Percentiles rank a stretch among this genome's conserved stretches.
Conservation (phyloP, 2,113 vertebrate species). For the Otus sunia region DNA sequence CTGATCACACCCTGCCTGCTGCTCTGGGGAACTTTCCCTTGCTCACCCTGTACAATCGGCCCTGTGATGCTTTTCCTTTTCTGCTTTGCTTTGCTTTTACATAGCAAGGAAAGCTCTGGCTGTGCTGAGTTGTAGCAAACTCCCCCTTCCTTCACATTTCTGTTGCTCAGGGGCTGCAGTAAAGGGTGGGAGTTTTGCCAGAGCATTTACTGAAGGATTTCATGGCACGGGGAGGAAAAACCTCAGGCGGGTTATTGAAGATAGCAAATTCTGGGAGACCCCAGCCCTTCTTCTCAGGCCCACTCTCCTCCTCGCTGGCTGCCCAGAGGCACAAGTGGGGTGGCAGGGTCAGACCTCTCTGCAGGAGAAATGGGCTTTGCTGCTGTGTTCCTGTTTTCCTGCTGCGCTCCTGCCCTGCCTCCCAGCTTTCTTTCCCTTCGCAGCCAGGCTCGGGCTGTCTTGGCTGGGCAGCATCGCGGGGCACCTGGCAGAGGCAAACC, state of each 20-base stretch:
- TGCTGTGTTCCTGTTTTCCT: no score
- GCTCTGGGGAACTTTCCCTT: rapidly evolving
- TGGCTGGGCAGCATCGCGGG: neutral
- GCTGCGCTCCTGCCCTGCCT: rapidly evolving
- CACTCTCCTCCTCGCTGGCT: neutral
- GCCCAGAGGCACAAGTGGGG: rapidly evolving
- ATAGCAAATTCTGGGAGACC: neutral
- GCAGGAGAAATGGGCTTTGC: neutral
- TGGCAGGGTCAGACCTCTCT: rapidly evolving
- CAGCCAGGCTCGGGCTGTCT: neutral
- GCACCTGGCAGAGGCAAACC: neutral
- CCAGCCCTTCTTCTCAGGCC: neutral
- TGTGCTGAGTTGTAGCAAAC: rapidly evolving
- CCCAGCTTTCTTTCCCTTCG: rapidly evolving
- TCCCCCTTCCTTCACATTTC: rapidly evolving
- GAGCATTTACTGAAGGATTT: neutral
- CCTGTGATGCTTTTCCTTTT: rapidly evolving
- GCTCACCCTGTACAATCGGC: rapidly evolving
- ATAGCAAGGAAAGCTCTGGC: rapidly evolving
- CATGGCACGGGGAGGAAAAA: neutral
- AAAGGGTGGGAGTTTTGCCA: neutral
- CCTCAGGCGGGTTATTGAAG: rapidly evolving
- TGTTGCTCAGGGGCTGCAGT: neutral
- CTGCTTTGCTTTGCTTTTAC: neutral
- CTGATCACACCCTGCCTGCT: neutral